phyloP scores from a whole-genome alignment of 2,797 vertebrate species.

The Megaceryle alcyon region DNA sequence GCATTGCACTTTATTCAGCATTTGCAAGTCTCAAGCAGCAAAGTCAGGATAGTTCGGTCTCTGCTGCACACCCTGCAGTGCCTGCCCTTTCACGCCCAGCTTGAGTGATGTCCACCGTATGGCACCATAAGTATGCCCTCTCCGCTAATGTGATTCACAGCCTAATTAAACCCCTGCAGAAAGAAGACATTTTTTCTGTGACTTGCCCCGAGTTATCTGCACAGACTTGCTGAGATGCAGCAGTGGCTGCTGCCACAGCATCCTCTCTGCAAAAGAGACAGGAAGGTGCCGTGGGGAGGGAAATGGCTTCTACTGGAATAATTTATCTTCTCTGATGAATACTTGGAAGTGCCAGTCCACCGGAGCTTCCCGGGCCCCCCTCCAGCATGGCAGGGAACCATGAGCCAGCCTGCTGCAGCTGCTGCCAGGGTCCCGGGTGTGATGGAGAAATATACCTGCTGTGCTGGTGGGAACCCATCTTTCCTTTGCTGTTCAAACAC shows the following conservation, averaged over 20 bases:
- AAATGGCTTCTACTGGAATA: background rate
- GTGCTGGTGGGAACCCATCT: background rate
- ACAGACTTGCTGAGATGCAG: background rate
- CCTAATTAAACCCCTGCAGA: slow-evolving; percentile 12
- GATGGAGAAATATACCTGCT: background rate
- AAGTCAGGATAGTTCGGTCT: background rate
- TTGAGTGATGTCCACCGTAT: slow-evolving; percentile 14
- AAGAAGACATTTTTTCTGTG: background rate
- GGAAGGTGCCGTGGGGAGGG: background rate
- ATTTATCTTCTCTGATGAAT: background rate
- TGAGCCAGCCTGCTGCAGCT: background rate
- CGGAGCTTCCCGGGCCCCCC: background rate
- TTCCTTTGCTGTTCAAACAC: background rate
- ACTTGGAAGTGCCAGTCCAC: background rate
- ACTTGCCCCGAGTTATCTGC: background rate
- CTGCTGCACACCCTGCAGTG: background rate
- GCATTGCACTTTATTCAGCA: background rate
- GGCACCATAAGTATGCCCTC: slow-evolving; percentile 2
- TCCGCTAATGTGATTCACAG: slow-evolving; percentile 1
- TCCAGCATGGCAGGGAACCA: background rate
- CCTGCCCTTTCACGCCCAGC: background rate
- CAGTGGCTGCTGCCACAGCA: background rate
- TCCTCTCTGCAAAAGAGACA: background rate
- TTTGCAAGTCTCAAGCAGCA: background rate
- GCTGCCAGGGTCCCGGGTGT: background rate